Base-by-base conservation (phyloP, 2,797 vertebrate species). In the Chrosomus eos region DNA sequence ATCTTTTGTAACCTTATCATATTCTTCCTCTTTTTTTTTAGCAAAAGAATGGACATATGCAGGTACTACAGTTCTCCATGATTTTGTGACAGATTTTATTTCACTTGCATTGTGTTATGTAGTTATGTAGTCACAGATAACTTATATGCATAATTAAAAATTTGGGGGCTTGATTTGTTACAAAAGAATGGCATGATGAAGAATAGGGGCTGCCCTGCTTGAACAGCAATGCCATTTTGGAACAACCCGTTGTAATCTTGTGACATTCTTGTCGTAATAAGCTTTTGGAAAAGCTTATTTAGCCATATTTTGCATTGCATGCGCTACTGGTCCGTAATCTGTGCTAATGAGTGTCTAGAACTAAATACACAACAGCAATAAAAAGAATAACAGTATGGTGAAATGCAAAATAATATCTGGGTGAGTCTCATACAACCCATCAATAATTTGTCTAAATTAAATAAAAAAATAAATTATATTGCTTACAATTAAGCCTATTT, bases 11-110 rank as follows among this genome's bases (percentile, higher is more conserved):
- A 58, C 70, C 2, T 76, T 48, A 10, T 18, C 38, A 4, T 62
- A n/a, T 51, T 82, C 33, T 45, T 76, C 8, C 38, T 73, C 55
- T 71, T 8, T 85, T 43, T 33, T 84, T 88, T 74, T 76, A 91
- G 90, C 28, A 38, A 83, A 45, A 33, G 73, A 88, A 76, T 91
- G 90, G 90, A 89, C 89, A 21, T 90, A 91, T 80, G 48, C 84
- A 87, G 90, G 89, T 91, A 91, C 87, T n/a, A 33, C 13, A n/a
- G 40, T 11, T 28, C 45, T 75, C 45, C 16, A 6, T 26, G 33
- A 77, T 72, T 55, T 28, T 80, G 21, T 40, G 33, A 77, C 13
- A 40, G 28, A 38, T 53, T 36, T 55, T 36, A 4, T 33, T 3
- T 6, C 4, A 36, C 66, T 31, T 9, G 9, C 53, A 23, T 9